phyloP scores from a whole-genome alignment of 2,797 vertebrate genomes.

The Epinephelus awoara region DNA sequence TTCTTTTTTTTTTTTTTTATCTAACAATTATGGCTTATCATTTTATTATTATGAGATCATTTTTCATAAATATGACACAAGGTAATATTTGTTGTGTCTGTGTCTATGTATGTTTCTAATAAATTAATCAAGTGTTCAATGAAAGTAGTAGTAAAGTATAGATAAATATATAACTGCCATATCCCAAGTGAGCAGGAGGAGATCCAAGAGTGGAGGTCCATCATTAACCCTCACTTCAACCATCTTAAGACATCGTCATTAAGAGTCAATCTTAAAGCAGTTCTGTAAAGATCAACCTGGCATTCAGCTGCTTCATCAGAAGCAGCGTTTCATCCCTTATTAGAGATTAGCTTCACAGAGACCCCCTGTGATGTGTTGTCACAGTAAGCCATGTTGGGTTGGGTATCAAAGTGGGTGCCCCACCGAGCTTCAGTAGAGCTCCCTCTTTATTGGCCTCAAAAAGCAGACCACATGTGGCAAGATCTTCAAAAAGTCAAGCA shows the following conservation, averaged over 20 bases:
- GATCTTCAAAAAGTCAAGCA: constrained; percentile 81
- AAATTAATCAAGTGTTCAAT: background rate
- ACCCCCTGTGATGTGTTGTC: constrained; percentile 82
- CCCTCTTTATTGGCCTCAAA: constrained; percentile 71
- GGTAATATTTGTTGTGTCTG: no score
- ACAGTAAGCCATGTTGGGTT: constrained; percentile 79
- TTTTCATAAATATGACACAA: background rate
- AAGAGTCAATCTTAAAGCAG: constrained; percentile 56
- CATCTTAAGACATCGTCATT: constrained; percentile 58
- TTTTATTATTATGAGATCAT: no score
- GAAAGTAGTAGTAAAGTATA: no score
- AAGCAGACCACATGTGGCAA: constrained; percentile 76
- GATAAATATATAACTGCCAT: background rate
- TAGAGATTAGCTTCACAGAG: constrained; percentile 85
- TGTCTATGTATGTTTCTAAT: background rate
- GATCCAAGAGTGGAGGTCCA: constrained; percentile 14
- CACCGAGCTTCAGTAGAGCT: constrained; percentile 77
- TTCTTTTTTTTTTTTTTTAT: no score
- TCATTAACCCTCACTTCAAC: constrained; percentile 52
- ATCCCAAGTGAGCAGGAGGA: constrained; percentile 14
- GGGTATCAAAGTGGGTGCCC: constrained; percentile 85
- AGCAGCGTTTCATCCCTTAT: constrained; percentile 78
- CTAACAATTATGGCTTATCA: background rate
- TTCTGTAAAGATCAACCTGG: constrained; percentile 73
- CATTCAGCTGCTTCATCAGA: constrained; percentile 69